Evolutionary conservation across 2,113 vertebrate species (phyloP).

Genomic region (Varanus salvator): DNA sequence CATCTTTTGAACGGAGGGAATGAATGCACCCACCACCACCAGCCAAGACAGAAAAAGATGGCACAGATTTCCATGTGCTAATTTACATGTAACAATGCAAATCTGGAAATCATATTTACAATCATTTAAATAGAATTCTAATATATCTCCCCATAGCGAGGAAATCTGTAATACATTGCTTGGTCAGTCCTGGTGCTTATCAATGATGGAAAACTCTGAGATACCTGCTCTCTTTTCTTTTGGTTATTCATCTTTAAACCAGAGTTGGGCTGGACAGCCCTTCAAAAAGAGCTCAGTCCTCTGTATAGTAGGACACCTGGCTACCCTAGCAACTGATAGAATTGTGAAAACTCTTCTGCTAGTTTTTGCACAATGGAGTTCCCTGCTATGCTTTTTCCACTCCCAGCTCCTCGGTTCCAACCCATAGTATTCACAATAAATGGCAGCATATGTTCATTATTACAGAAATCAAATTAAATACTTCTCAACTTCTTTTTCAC

Average conservation of each 20-base stretch:
- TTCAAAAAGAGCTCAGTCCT: neutral
- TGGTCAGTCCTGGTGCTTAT: neutral
- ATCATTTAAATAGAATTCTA: neutral
- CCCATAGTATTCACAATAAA: neutral
- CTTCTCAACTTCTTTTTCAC: neutral
- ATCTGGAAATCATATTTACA: neutral
- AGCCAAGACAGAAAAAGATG: neutral
- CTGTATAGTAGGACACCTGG: neutral
- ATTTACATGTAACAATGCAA: neutral
- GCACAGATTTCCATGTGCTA: neutral
- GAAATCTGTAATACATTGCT: neutral
- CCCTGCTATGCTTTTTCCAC: neutral
- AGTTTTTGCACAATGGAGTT: neutral
- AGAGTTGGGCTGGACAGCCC: neutral
- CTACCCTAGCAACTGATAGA: neutral
- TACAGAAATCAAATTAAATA: neutral
- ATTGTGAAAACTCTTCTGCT: neutral
- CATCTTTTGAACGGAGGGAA: neutral
- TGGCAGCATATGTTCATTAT: neutral
- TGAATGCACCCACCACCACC: no score
- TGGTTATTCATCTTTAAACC: neutral
- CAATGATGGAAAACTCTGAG: neutral
- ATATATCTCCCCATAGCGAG: neutral
- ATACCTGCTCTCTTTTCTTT: neutral
- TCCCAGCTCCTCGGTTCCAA: neutral